phyloP scores from a whole-genome alignment of 2,888 invertebrate species.

The Meliscaeva auricollis region DNA sequence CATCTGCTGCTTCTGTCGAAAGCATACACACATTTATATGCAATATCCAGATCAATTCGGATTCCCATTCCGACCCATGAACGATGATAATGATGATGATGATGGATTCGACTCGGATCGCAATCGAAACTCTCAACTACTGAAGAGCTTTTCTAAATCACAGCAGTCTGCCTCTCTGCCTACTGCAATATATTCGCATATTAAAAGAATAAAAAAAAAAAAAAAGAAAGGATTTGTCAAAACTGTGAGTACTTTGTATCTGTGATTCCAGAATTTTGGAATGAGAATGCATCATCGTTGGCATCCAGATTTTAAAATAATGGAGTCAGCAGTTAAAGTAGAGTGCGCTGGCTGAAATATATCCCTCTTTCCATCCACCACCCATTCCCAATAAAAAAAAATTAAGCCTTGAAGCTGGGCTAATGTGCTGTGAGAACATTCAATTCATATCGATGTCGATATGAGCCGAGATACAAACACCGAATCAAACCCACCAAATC shows the following conservation, averaged over 20 bases:
- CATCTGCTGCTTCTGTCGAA: constrained; percentile 14
- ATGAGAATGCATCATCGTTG: constrained; percentile 50
- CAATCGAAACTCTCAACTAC: constrained; percentile 48
- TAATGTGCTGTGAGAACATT: constrained; percentile 53
- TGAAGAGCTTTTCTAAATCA: constrained; percentile 47
- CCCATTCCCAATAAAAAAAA: neutral
- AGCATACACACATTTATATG: no score
- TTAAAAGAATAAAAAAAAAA: constrained; percentile 50
- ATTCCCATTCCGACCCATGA: constrained; percentile 26
- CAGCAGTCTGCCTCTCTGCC: constrained; percentile 27
- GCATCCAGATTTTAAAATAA: constrained; percentile 56
- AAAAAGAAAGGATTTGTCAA: constrained; percentile 52
- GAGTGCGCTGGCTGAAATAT: constrained; percentile 36
- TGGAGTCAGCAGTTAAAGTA: constrained; percentile 66
- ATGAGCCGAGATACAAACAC: neutral
- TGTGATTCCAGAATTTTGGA: constrained; percentile 16
- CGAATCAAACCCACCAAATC: constrained; percentile 3
- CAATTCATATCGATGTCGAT: constrained; percentile 35
- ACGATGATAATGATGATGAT: constrained; percentile 36
- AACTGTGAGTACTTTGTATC: constrained; percentile 43
- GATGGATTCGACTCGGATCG: constrained; percentile 52
- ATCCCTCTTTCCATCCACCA: neutral
- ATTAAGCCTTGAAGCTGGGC: constrained; percentile 37
- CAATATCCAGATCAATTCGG: constrained; percentile 15
- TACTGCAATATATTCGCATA: constrained; percentile 71